These are phyloP conservation scores for Adineta ricciae DNA, from an alignment of 2,888 invertebrate species.

Conservation along the genomic window DNA sequence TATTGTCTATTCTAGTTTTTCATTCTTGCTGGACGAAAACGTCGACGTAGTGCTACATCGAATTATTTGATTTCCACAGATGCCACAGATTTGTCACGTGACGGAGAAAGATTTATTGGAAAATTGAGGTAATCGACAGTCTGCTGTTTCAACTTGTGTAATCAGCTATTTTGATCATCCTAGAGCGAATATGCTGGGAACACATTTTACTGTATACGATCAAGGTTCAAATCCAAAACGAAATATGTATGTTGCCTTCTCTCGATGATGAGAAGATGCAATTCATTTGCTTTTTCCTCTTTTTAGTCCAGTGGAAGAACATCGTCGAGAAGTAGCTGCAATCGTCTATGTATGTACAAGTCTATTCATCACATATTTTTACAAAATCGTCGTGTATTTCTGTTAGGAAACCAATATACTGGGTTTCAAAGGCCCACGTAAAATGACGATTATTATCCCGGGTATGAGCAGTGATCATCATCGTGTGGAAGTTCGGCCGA, in stretches of 20 bases:
- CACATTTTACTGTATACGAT: slow-evolving; percentile 91
- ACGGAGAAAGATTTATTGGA: slow-evolving; percentile 83
- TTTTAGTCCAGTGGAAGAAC: slow-evolving; percentile 38
- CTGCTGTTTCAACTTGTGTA: not conserved
- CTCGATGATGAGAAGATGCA: no score
- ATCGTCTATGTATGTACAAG: not conserved
- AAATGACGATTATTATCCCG: slow-evolving; percentile 95
- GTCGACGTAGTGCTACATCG: slow-evolving; percentile 94
- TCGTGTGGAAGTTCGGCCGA: slow-evolving; percentile 73
- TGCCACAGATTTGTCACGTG: slow-evolving; percentile 84
- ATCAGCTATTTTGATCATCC: slow-evolving; percentile 30
- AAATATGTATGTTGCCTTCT: no score
- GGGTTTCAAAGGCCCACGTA: slow-evolving; percentile 96
- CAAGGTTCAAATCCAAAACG: slow-evolving; percentile 63
- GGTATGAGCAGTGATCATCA: slow-evolving; percentile 79
- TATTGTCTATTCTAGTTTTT: slow-evolving; percentile 54
- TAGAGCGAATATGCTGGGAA: slow-evolving; percentile 80
- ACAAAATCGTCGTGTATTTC: not conserved
- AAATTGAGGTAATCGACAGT: slow-evolving; percentile 61
- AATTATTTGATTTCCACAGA: slow-evolving; percentile 96
- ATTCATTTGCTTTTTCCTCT: not conserved
- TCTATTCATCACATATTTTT: no score
- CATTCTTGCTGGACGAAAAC: slow-evolving; percentile 71
- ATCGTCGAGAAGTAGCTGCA: not conserved
- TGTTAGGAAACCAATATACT: slow-evolving; percentile 85